Conservation (phyloP, 1,140 invertebrate species). For the Penaeus vannamei region DNA sequence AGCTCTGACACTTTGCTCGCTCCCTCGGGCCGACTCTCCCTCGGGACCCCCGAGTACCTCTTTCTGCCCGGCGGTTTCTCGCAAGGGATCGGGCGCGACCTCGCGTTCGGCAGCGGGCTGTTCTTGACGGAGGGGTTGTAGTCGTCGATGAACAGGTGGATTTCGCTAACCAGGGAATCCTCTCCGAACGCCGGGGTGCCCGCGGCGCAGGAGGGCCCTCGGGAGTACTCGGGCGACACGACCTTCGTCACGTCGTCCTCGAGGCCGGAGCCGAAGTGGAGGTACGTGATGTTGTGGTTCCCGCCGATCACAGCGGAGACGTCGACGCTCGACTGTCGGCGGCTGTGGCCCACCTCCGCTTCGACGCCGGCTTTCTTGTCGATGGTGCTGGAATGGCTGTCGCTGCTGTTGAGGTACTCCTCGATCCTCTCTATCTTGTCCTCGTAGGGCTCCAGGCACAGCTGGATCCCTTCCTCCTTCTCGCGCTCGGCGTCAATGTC, state of each 20-base stretch:
- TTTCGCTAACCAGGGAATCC: slow-evolving; percentile 39
- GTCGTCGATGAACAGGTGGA: slow-evolving; percentile 45
- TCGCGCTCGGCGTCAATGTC: slow-evolving; percentile 57
- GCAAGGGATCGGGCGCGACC: too few relatives aligned
- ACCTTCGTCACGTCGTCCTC: slow-evolving; percentile 53
- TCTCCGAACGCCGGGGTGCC: slow-evolving; percentile 11
- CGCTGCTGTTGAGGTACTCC: slow-evolving; percentile 55
- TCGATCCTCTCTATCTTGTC: slow-evolving; percentile 58
- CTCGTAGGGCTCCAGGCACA: slow-evolving; percentile 55
- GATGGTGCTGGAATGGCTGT: slow-evolving; percentile 26
- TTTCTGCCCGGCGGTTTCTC: not conserved
- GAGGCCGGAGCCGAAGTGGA: slow-evolving; percentile 43
- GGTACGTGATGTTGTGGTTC: slow-evolving; percentile 60
- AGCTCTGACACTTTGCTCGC: not conserved
- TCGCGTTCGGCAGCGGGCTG: not conserved
- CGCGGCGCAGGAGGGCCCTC: not conserved
- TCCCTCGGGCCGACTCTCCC: not conserved
- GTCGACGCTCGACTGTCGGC: slow-evolving; percentile 27
- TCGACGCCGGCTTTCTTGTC: not conserved
- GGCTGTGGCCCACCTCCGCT: not conserved
- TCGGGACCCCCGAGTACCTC: not conserved
- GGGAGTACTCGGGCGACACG: slow-evolving; percentile 47
- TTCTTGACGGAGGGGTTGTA: not conserved
- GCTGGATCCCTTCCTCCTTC: slow-evolving; percentile 58
- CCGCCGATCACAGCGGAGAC: slow-evolving; percentile 43